A percentile compares a stretch with the other conserved stretches of the same genome.
Evolutionary conservation across 2,888 invertebrate genomes (phyloP).

Genomic region (Nebria salina): DNA sequence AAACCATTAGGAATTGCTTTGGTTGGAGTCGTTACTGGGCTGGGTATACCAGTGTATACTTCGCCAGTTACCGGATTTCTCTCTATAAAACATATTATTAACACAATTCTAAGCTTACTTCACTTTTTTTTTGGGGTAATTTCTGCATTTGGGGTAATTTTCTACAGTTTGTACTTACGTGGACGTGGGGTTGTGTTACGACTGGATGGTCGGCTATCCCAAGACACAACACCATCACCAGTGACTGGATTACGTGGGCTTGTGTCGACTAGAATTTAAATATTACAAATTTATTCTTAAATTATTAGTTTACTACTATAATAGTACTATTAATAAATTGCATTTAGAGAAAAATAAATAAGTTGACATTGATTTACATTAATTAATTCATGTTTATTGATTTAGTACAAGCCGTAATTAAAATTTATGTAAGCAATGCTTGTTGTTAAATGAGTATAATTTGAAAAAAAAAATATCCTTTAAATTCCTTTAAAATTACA

Average conservation of each 20-base stretch:
- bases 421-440: no score
- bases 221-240: conserved; percentile 61
- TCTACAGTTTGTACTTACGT: conserved; percentile 52
- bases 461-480: conserved; percentile 13
- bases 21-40: conserved; percentile 57
- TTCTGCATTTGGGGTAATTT: not conserved
- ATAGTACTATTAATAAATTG: no score
- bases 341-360: no score
- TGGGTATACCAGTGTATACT: conserved; percentile 55
- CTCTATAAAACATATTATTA: conserved; percentile 53
- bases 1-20: conserved; percentile 49
- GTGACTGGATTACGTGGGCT: conserved; percentile 61
- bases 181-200: conserved; percentile 56
- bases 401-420: no score
- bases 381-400: no score
- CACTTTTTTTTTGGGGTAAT: not conserved
- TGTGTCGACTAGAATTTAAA: conserved; percentile 56
- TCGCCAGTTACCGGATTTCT: conserved; percentile 62
- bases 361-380: no score
- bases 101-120: not conserved
- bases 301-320: no score
- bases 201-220: conserved; percentile 57
- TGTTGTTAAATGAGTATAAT: not conserved
- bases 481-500: conserved; percentile 24
- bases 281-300: not conserved